phyloP scores from a whole-genome alignment of 2,888 invertebrate species.

The Drosophila suboccidentalis region DNA sequence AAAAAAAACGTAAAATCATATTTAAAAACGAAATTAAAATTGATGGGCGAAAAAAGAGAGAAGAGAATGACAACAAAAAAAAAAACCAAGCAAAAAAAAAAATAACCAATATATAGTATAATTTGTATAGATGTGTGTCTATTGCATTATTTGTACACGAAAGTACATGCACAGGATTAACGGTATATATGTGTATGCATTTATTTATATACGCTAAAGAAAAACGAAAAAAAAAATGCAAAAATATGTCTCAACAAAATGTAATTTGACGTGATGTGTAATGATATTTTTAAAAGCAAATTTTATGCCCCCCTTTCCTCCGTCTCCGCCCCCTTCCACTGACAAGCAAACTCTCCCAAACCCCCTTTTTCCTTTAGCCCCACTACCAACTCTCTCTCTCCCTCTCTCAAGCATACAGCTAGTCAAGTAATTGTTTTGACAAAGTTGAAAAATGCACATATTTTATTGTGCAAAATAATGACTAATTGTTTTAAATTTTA shows the following conservation, averaged over 20 bases:
- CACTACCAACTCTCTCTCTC: constrained; percentile 6
- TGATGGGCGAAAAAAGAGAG: constrained; percentile 53
- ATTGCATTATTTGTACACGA: constrained; percentile 83
- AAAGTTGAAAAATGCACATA: neutral
- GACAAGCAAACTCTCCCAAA: constrained; percentile 10
- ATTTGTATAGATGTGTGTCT: constrained; percentile 85
- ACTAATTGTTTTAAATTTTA: neutral
- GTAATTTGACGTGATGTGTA: constrained; percentile 83
- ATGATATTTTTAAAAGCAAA: constrained; percentile 84
- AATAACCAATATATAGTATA: constrained; percentile 81
- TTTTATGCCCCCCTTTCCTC: constrained; percentile 72
- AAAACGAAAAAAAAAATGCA: constrained; percentile 39
- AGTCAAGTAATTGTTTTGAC: constrained; percentile 5
- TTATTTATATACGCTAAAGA: constrained; percentile 70
- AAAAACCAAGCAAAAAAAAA: constrained; percentile 40
- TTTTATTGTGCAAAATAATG: neutral
- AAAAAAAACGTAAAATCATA: constrained; percentile 38
- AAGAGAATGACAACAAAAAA: constrained; percentile 47
- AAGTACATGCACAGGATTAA: constrained; percentile 21
- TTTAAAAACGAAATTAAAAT: constrained; percentile 38
- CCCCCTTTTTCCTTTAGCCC: constrained; percentile 2
- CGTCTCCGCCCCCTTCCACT: constrained; percentile 35
- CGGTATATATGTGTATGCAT: constrained; percentile 67
- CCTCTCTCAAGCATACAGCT: constrained; percentile 11
- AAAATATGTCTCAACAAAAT: constrained; percentile 64